A percentile compares a stretch with the other conserved stretches of the same genome.
Evolutionary conservation across 2,113 vertebrate species (phyloP).

Genomic region (Brevimyrus niger): DNA sequence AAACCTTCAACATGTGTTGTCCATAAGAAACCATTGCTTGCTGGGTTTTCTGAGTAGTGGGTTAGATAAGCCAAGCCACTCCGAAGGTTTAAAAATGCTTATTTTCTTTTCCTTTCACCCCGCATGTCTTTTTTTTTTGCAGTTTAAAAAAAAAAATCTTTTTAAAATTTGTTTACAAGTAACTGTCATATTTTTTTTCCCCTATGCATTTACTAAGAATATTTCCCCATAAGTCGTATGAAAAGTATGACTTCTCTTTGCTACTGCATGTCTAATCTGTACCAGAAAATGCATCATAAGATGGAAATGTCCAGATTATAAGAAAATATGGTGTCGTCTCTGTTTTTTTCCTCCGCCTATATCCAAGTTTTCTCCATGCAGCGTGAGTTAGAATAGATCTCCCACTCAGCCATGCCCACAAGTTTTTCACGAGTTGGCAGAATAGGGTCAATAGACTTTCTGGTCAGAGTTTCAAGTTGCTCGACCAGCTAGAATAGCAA

Average conservation of each 20-base stretch:
- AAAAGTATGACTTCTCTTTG: background rate
- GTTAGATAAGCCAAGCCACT: background rate
- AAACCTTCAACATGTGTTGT: background rate
- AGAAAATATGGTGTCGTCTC: background rate
- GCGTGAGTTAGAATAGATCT: conserved; percentile 36
- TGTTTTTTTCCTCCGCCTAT: background rate
- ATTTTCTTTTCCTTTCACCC: background rate
- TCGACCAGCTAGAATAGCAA: conserved; percentile 1
- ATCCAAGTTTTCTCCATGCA: conserved; percentile 16
- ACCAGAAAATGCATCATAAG: background rate
- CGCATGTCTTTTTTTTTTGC: background rate
- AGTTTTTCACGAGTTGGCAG: conserved; percentile 5
- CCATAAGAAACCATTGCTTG: background rate
- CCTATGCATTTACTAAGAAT: background rate
- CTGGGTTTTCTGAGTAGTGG: background rate
- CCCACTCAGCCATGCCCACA: conserved; percentile 37
- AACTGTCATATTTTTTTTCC: background rate
- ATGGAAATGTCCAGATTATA: background rate
- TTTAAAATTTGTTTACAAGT: background rate
- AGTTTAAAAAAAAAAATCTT: background rate
- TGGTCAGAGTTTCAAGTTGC: conserved; percentile 28
- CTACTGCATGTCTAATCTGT: background rate
- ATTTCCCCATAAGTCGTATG: background rate
- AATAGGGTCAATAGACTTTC: conserved; percentile 4
- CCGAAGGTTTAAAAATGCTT: background rate